Conservation (phyloP, 2,797 vertebrate genomes). For the Protosalanx chinensis region DNA sequence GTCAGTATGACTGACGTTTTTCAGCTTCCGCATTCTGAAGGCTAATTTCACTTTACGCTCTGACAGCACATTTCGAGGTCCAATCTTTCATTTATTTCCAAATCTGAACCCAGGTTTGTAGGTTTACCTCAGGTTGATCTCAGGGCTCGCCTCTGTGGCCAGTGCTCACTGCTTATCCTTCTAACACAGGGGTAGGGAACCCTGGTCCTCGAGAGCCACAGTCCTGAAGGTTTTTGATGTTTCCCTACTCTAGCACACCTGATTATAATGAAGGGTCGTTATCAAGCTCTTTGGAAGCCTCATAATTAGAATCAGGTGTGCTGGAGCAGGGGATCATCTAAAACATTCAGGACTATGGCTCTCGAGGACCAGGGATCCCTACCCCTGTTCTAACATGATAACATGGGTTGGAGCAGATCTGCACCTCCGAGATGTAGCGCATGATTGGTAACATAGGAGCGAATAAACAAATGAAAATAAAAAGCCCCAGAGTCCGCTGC, state of each 20-base stretch:
- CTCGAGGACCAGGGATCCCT: too few relatives aligned
- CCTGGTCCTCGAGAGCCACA: too few relatives aligned
- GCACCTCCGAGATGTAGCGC: conserved; percentile 26
- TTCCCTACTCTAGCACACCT: too few relatives aligned
- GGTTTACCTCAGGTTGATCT: conserved; percentile 21
- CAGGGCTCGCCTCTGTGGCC: background rate
- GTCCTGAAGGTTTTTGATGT: too few relatives aligned
- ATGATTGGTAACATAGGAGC: conserved; percentile 29
- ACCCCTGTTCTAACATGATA: conserved; percentile 1
- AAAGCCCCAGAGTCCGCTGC: conserved; percentile 20
- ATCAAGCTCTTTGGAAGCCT: too few relatives aligned
- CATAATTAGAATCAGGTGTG: too few relatives aligned
- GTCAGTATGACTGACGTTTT: conserved; percentile 3
- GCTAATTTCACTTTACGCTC: background rate
- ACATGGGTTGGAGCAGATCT: conserved; percentile 4
- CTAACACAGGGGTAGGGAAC: too few relatives aligned
- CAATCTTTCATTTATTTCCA: conserved; percentile 34
- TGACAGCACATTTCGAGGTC: conserved; percentile 50
- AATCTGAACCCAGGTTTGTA: conserved; percentile 27
- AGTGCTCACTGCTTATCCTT: conserved; percentile 28
- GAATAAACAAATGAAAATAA: conserved; percentile 38
- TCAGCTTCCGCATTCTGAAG: background rate
- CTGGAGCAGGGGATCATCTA: too few relatives aligned
- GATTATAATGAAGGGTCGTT: too few relatives aligned
- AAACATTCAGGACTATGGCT: too few relatives aligned